These are phyloP conservation scores for Carassius gibelio DNA, from an alignment of 2,113 vertebrate genomes.

Conservation along the genomic window DNA sequence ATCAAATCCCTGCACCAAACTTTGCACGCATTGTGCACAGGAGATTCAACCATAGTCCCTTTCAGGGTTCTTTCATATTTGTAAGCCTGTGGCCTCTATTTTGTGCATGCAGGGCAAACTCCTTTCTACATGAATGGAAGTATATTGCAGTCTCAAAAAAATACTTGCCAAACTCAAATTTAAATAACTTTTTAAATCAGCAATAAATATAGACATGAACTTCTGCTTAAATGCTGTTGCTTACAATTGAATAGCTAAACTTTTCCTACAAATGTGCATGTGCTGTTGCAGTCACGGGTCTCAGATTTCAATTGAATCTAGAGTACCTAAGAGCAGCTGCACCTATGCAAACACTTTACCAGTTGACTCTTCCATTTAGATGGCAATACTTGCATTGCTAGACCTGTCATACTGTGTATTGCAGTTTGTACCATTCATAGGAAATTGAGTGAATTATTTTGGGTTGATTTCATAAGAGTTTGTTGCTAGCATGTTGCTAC, in stretches of 20 bases:
- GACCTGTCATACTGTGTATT: neutral
- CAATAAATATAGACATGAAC: neutral
- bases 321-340: neutral
- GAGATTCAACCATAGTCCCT: neutral
- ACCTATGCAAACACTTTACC: neutral
- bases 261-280: neutral
- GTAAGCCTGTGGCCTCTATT: neutral
- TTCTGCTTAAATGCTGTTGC: neutral
- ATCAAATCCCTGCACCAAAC: neutral
- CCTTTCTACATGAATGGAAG: neutral
- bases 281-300: neutral
- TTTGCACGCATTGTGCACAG: neutral
- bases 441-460: neutral
- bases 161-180: too few species aligned
- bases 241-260: neutral
- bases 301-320: neutral
- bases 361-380: neutral
- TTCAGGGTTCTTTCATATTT: neutral
- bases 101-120: neutral
- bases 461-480: neutral
- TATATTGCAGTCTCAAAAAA: neutral
- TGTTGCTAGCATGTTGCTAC: neutral
- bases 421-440: neutral
- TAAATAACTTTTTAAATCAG: neutral
- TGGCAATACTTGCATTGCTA: neutral